phyloP scores from a whole-genome alignment of 2,797 vertebrate species.

The Sebastes ruberrimus region DNA sequence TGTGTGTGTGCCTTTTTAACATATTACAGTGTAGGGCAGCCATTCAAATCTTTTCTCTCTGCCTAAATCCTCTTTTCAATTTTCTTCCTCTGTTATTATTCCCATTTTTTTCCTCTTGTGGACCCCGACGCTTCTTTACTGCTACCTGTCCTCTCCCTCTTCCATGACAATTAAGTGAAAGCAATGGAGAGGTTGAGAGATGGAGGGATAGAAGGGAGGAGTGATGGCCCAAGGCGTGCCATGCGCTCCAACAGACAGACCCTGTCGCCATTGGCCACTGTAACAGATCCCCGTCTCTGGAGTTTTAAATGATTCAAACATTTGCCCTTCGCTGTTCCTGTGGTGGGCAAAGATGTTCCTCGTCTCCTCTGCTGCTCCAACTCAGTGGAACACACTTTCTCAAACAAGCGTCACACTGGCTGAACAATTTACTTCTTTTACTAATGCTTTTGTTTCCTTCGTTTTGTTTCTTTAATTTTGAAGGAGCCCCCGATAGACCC shows the following conservation, averaged over 20 bases:
- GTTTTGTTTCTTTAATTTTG: neutral
- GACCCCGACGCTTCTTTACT: neutral
- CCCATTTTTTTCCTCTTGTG: neutral
- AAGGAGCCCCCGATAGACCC: neutral
- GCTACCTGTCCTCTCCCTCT: conserved; percentile 18
- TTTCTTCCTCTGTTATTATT: neutral
- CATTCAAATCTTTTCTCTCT: conserved; percentile 3
- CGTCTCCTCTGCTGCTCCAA: conserved; percentile 34
- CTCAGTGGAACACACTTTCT: neutral
- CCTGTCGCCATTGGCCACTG: conserved; percentile 70
- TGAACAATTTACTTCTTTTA: neutral
- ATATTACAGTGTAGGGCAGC: neutral
- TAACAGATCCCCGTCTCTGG: conserved; percentile 79
- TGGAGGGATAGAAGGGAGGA: conserved; percentile 41
- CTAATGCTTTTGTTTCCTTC: neutral
- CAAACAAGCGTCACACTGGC: neutral
- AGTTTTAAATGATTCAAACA: conserved; percentile 85
- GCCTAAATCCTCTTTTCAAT: neutral
- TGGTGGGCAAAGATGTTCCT: conserved; percentile 67
- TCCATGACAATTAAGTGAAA: conserved; percentile 47
- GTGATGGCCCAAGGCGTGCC: conserved; percentile 57
- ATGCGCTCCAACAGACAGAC: conserved; percentile 55
- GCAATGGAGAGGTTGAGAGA: conserved; percentile 32
- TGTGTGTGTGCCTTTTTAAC: neutral
- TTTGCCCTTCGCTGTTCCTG: conserved; percentile 79